Percentiles rank a stretch among this genome's conserved stretches.
Evolutionary conservation across 1,140 invertebrate genomes (phyloP).

Genomic region (Hirudo medicinalis): DNA sequence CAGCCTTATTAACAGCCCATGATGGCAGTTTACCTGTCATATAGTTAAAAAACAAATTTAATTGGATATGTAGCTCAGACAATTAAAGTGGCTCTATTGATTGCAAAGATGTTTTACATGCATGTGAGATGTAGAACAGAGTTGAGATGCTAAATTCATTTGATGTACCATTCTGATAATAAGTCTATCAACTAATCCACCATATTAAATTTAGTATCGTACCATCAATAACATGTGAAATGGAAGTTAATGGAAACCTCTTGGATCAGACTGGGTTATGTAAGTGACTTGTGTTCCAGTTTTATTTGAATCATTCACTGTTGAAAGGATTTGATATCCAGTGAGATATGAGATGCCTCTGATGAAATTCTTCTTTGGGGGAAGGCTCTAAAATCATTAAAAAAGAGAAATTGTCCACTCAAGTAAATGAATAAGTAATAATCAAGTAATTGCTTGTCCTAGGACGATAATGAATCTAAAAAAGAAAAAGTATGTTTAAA

Average conservation of each 20-base stretch:
- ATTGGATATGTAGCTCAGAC: not conserved
- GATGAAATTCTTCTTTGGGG: constrained; percentile 65
- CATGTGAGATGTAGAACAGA: not conserved
- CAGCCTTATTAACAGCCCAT: constrained; percentile 77
- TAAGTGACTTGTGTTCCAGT: constrained; percentile 63
- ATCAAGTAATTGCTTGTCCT: no score
- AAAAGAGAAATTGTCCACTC: not conserved
- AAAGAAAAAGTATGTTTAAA: no score
- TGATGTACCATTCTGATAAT: not conserved
- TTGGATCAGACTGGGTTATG: constrained; percentile 71
- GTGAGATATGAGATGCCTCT: constrained; percentile 58
- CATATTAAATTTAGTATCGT: not conserved
- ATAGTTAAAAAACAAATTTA: constrained; percentile 19
- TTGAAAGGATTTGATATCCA: constrained; percentile 48
- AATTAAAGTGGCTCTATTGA: not conserved
- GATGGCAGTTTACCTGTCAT: constrained; percentile 56
- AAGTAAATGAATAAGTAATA: not conserved
- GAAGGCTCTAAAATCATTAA: constrained; percentile 47
- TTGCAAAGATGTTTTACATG: not conserved
- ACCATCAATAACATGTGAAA: not conserved
- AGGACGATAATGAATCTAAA: no score
- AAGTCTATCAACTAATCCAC: not conserved
- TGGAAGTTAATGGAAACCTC: constrained; percentile 44
- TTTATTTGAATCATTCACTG: constrained; percentile 23
- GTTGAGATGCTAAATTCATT: not conserved